phyloP scores from a whole-genome alignment of 2,888 invertebrate genomes.

The Darwinula stevensoni region DNA sequence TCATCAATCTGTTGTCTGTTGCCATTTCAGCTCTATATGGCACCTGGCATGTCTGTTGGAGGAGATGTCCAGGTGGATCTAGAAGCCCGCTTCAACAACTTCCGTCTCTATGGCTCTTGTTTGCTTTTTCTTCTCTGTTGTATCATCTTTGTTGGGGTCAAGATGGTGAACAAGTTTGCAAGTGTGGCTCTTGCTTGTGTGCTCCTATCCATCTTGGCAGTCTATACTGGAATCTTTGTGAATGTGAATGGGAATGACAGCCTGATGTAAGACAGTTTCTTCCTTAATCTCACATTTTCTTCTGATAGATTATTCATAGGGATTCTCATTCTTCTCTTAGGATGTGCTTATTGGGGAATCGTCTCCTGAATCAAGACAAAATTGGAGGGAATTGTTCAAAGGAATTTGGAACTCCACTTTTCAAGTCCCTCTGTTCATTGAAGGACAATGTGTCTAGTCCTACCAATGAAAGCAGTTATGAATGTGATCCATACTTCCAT shows the following conservation, averaged over 20 bases:
- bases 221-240: constrained; percentile 75
- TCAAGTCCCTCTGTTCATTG: constrained; percentile 48
- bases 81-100: constrained; percentile 84
- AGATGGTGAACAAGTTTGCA: constrained; percentile 95
- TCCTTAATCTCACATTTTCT: no score
- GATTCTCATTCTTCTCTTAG: no score
- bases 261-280: no score
- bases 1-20: no score
- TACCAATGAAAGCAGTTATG: constrained; percentile 13
- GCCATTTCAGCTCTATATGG: constrained; percentile 72
- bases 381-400: constrained; percentile 39
- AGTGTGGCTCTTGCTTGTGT: constrained; percentile 88
- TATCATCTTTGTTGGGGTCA: constrained; percentile 82
- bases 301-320: no score
- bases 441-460: no score
- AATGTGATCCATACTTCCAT: constrained; percentile 48
- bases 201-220: constrained; percentile 72
- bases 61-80: constrained; percentile 62
- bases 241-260: no score
- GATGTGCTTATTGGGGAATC: constrained; percentile 77
- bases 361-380: constrained; percentile 35
- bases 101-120: constrained; percentile 78
- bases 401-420: constrained; percentile 31
- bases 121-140: constrained; percentile 63
- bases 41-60: constrained; percentile 60